Evolutionary conservation across 2,797 vertebrate species (phyloP), one percentile per base, ranked within the genome.

Genomic region (Enteromius argenteus): DNA sequence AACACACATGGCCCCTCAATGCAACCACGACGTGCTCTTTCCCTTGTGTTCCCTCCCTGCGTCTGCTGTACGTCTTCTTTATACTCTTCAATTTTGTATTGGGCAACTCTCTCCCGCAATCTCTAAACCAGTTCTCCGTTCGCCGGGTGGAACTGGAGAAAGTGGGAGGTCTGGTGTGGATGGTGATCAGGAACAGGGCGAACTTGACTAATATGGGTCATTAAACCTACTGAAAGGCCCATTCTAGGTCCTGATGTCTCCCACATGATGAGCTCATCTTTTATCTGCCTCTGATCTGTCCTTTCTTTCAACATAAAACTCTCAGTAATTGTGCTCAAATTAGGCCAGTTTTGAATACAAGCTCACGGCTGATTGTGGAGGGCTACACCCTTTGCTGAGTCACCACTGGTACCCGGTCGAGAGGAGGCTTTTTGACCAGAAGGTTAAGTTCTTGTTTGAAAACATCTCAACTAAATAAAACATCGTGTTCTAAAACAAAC

Each of bases 1-100:
- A 84, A 79, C 51, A 72, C 82, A 84, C 82, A 84, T 84, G 82
- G 82, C 51, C 74, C 49, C 39, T 78, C 49, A 78, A 77, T 37
- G 39, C 21, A 84, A 71, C 74, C 75, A 35, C 53, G 39, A 56
- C 17, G 35, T 60, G 64, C 51, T 56, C 51, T 66, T 67, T 69
- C 64, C 30, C 66, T 51, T 35, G 42, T 8, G 27, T 14, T 68
- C 46, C 64, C 35, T 17, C 69, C 49, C 5, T 77, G 21, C 1
- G 27, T 53, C 51, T 69, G 27, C 39, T 49, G 60, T 62, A 62
- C 14, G 2, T n/a, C n/a, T 53, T n/a, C 11, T 39, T 53, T 14
- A 39, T 3, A n/a, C 51, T 30, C 79, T 60, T 81, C 17, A 42
- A 44, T 71, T 64, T 53, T 1, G 1, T 32, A 76, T 14, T 67